A percentile compares a stretch with the other conserved stretches of the same genome.
These are phyloP conservation scores for Microctenopoma steveboyesi DNA, from an alignment of 2,797 vertebrate genomes.

Conservation along the genomic window DNA sequence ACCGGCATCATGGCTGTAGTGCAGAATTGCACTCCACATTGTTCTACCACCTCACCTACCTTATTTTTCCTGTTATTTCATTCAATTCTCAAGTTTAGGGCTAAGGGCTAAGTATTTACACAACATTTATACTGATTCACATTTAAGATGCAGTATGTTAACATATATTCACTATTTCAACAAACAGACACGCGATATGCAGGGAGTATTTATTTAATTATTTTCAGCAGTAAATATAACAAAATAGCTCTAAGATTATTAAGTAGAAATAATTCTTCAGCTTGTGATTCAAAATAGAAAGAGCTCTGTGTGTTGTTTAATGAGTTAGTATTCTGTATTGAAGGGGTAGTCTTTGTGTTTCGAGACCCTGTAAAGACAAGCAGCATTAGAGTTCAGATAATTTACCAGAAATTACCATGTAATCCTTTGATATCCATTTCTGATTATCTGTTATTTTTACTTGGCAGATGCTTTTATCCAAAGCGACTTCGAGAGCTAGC, in stretches of 20 bases:
- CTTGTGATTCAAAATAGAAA: neutral
- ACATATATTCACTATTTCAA: too few relatives aligned
- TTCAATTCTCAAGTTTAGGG: too few relatives aligned
- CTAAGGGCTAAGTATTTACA: too few relatives aligned
- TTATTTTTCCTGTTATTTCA: too few relatives aligned
- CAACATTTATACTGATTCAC: too few relatives aligned
- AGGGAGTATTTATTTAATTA: too few relatives aligned
- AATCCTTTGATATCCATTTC: accelerated
- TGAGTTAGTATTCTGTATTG: constrained; percentile 69
- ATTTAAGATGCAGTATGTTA: too few relatives aligned
- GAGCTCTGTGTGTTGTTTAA: neutral
- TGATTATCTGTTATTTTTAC: neutral
- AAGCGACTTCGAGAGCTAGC: too few relatives aligned
- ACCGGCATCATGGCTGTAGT: neutral
- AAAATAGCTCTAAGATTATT: neutral
- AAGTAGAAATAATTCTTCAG: neutral
- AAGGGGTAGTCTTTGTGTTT: constrained; percentile 80
- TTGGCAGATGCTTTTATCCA: too few relatives aligned
- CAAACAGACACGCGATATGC: too few relatives aligned
- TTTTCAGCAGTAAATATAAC: neutral
- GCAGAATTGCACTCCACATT: neutral
- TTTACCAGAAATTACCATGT: too few relatives aligned
- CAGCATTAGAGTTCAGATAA: neutral
- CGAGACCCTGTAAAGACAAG: constrained; percentile 58
- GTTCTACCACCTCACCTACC: too few relatives aligned